phyloP scores from a whole-genome alignment of 1,140 invertebrate species.

The Rhopalosiphum padi region DNA sequence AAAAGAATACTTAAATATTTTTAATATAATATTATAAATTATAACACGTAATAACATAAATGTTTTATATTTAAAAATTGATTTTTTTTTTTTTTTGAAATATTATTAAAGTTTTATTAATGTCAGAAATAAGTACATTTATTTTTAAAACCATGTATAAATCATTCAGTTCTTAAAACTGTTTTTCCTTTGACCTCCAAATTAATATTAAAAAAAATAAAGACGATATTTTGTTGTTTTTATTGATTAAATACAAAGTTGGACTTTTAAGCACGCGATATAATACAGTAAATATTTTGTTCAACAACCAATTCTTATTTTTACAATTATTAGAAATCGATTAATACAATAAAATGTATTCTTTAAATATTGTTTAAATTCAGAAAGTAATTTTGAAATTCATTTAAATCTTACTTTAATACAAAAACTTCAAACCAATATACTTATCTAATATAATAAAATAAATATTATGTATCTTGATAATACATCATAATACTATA shows the following conservation, averaged over 20 bases:
- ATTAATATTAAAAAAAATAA: conserved; percentile 1
- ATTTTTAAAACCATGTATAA: background rate
- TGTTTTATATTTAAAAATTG: background rate
- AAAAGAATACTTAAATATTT: background rate
- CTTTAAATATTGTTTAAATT: background rate
- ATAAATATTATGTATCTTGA: background rate
- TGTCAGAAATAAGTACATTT: background rate
- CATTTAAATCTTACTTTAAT: background rate
- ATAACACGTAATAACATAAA: background rate
- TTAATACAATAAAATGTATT: background rate
- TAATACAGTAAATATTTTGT: background rate
- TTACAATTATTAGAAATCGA: background rate
- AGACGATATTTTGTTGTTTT: conserved; percentile 19
- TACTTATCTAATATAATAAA: background rate
- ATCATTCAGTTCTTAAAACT: background rate
- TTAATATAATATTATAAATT: background rate
- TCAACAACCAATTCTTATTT: background rate
- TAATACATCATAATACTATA: no score
- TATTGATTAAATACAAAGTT: conserved; percentile 25
- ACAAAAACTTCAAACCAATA: background rate
- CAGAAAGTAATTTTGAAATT: background rate
- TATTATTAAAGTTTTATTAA: background rate
- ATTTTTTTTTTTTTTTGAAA: background rate
- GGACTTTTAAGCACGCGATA: conserved; percentile 5
- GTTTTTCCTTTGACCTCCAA: conserved; percentile 3